Base-by-base conservation (phyloP, 1,140 invertebrate genomes). In the Theocolax elegans region DNA sequence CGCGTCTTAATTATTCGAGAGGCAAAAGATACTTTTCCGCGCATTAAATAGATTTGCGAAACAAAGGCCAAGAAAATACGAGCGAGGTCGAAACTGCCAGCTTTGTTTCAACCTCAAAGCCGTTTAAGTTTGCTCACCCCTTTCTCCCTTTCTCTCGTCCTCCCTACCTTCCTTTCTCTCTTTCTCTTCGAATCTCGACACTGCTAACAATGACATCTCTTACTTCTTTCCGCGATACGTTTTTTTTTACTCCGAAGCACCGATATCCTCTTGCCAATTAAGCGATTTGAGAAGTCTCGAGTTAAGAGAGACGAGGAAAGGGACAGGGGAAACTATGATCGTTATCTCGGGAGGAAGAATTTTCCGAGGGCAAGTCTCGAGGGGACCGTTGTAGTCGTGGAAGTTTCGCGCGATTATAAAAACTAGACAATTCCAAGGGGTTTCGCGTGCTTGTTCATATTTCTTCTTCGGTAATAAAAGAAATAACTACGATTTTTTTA, bases 71-170 rank as follows among this genome's bases (percentile, higher is more conserved):
- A 44, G 59, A 40, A 27, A 31, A 44, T 35, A 48, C 27, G 60
- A 40, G 19, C 2, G 19, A 17, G 27, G 6, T 19, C n/a, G 48
- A n/a, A 54, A 71, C 53, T 69, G 70, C 62, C 40, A 48, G 67
- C 75, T 75, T 77, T 77, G 73, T 77, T 76, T 74, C 71, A 62
- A 49, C 73, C 66, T 67, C 72, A 76, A 71, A 76, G 59, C 68
- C 64, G 71, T 77, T 77, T 73, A 76, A 76, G 73, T 75, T 72
- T 65, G 60, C 66, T 72, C 72, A 58, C 25, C 25, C 7, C 31
- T 8, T 31, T n/a, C 29, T 46, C 44, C 4, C n/a, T 46, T 27
- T 6, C 15, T 3, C 15, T 6, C n/a, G n/a, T n/a, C n/a, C n/a
- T n/a, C n/a, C n/a, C n/a, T n/a, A n/a, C n/a, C n/a, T n/a, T n/a